A percentile compares a stretch with the other conserved stretches of the same genome.
Conservation (phyloP, 2,888 invertebrate species). For the Brenthis daphne region DNA sequence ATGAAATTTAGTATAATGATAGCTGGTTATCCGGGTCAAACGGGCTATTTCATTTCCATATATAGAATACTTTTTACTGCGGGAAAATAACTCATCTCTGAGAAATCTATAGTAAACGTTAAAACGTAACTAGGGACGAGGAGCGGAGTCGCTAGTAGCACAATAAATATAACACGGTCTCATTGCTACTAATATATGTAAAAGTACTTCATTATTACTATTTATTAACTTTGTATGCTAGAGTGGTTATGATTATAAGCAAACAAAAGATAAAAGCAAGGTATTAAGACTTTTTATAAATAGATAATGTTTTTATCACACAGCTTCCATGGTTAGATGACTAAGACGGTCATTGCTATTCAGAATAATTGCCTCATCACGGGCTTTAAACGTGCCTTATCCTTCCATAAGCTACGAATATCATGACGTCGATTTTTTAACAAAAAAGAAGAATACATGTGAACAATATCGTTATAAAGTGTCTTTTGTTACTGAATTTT, state of each 20-base stretch:
- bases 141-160: too few relatives aligned
- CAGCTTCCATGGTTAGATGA: slow-evolving; percentile 39
- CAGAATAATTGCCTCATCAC: slow-evolving; percentile 39
- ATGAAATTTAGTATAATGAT: too few relatives aligned
- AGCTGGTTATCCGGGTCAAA: too few relatives aligned
- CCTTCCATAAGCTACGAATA: slow-evolving; percentile 24
- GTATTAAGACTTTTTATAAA: slow-evolving; percentile 14
- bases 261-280: slow-evolving; percentile 17
- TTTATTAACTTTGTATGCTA: background rate
- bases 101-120: too few relatives aligned
- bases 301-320: slow-evolving; percentile 27
- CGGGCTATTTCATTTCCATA: too few relatives aligned
- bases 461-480: background rate
- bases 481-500: background rate
- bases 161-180: too few relatives aligned
- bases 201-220: too few relatives aligned
- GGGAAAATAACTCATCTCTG: too few relatives aligned
- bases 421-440: slow-evolving; percentile 29
- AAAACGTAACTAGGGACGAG: too few relatives aligned
- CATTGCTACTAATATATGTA: too few relatives aligned
- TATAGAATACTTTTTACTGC: too few relatives aligned
- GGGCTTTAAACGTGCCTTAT: slow-evolving; percentile 36
- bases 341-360: slow-evolving; percentile 41
- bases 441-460: slow-evolving; percentile 9
- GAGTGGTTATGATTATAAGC: slow-evolving; percentile 3